These are phyloP conservation scores for Drosophila albomicans DNA, from an alignment of 1,140 invertebrate species.

Conservation along the genomic window DNA sequence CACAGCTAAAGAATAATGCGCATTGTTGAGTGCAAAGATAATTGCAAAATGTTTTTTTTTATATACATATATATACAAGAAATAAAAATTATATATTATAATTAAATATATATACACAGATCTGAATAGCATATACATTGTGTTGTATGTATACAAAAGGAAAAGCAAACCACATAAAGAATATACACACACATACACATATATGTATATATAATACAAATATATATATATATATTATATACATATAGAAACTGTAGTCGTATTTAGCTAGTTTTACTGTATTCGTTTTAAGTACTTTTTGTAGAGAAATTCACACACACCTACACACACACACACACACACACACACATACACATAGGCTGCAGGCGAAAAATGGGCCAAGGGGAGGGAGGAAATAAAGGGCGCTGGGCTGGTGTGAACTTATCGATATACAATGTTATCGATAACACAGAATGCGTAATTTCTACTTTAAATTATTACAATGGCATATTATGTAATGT, in stretches of 20 bases:
- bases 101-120: slow-evolving; percentile 34
- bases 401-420: slow-evolving; percentile 7
- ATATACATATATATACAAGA: slow-evolving; percentile 47
- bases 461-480: slow-evolving; percentile 59
- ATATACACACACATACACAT: slow-evolving; percentile 48
- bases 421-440: slow-evolving; percentile 5
- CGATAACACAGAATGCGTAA: slow-evolving; percentile 28
- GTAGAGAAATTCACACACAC: slow-evolving; percentile 45
- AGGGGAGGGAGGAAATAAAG: not conserved
- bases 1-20: slow-evolving; percentile 23
- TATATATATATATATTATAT: slow-evolving; percentile 5
- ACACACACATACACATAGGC: slow-evolving; percentile 17
- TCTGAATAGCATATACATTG: slow-evolving; percentile 40
- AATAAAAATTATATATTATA: slow-evolving; percentile 26
- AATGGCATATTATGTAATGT: slow-evolving; percentile 56
- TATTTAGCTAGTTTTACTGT: slow-evolving; percentile 63
- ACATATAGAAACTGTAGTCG: slow-evolving; percentile 44
- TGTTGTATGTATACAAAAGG: slow-evolving; percentile 29
- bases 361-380: slow-evolving; percentile 28
- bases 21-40: slow-evolving; percentile 22
- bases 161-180: slow-evolving; percentile 70
- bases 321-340: slow-evolving; percentile 16
- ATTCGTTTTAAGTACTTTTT: slow-evolving; percentile 49
- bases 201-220: slow-evolving; percentile 3
- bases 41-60: slow-evolving; percentile 60